A percentile compares a stretch with the other conserved stretches of the same genome.
phyloP scores from a whole-genome alignment of 2,797 vertebrate species.

The Fundulus diaphanus region DNA sequence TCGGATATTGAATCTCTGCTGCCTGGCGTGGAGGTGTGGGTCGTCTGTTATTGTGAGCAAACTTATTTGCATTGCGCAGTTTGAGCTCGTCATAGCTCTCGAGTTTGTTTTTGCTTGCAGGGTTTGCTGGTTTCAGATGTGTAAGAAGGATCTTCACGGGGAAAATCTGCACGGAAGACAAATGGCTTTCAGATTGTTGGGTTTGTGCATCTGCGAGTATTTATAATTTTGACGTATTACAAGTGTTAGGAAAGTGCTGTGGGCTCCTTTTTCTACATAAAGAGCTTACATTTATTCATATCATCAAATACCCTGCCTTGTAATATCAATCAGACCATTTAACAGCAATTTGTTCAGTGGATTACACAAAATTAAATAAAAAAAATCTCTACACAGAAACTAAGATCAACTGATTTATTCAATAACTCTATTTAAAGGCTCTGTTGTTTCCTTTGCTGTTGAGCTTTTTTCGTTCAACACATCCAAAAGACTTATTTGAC shows the following conservation, averaged over 20 bases:
- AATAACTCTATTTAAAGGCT: neutral
- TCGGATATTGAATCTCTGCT: constrained; percentile 71
- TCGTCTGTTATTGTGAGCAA: constrained; percentile 59
- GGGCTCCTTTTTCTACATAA: neutral
- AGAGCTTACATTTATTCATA: neutral
- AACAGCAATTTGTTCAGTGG: neutral
- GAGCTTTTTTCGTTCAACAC: constrained; percentile 11
- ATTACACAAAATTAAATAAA: neutral
- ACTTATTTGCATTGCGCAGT: constrained; percentile 71
- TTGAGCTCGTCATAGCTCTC: constrained; percentile 49
- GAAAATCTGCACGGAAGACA: constrained; percentile 25
- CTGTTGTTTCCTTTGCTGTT: constrained; percentile 2
- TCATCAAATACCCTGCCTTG: neutral
- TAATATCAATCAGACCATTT: neutral
- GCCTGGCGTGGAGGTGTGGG: constrained; percentile 57
- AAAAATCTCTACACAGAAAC: neutral
- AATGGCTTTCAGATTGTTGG: constrained; percentile 14
- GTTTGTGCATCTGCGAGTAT: constrained; percentile 10
- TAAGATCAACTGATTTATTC: neutral
- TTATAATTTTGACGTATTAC: constrained; percentile 8
- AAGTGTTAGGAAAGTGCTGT: neutral
- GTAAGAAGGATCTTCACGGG: constrained; percentile 10
- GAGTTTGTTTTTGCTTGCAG: constrained; percentile 41
- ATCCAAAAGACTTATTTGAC: constrained; percentile 42
- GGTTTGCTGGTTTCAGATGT: constrained; percentile 39